Evolutionary conservation across 2,888 invertebrate species (phyloP).

Genomic region (Caenorhabditis angaria): DNA sequence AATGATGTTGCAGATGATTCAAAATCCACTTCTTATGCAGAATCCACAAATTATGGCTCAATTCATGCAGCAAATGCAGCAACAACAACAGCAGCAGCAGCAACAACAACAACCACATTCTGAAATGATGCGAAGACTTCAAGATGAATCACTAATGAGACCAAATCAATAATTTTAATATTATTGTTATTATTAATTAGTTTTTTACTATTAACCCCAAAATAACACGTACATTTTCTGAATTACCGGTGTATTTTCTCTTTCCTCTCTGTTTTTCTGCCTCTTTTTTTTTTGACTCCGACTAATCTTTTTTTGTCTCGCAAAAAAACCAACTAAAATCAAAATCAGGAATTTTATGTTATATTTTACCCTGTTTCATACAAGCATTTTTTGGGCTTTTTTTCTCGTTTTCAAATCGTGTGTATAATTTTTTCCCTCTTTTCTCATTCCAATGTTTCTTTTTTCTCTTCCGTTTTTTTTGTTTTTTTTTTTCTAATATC

Average conservation of each 20-base stretch:
- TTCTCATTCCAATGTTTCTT: conserved; percentile 6
- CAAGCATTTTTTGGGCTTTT: conserved; percentile 7
- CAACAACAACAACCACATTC: conserved; percentile 19
- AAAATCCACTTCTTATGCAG: not conserved
- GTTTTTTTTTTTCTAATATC: not conserved
- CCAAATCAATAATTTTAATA: conserved; percentile 24
- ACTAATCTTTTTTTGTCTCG: not conserved
- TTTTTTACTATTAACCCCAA: not conserved
- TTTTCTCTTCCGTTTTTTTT: conserved; percentile 9
- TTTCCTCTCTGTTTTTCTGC: conserved; percentile 10
- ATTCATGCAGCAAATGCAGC: conserved; percentile 3
- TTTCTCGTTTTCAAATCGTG: not conserved
- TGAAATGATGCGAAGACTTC: conserved; percentile 38
- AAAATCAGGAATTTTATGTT: not conserved
- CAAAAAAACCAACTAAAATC: not conserved
- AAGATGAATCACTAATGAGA: conserved; percentile 20
- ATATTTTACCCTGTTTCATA: not conserved
- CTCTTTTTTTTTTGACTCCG: not conserved
- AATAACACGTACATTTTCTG: not conserved
- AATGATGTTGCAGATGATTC: conserved; percentile 8
- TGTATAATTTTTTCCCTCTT: not conserved
- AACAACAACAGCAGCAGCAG: conserved; percentile 14
- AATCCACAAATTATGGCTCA: conserved; percentile 12
- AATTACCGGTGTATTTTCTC: conserved; percentile 10
- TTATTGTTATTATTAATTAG: no score